A percentile compares a stretch with the other conserved stretches of the same genome.
Conservation (phyloP, 2,113 vertebrate genomes). For the Misgurnus anguillicaudatus region DNA sequence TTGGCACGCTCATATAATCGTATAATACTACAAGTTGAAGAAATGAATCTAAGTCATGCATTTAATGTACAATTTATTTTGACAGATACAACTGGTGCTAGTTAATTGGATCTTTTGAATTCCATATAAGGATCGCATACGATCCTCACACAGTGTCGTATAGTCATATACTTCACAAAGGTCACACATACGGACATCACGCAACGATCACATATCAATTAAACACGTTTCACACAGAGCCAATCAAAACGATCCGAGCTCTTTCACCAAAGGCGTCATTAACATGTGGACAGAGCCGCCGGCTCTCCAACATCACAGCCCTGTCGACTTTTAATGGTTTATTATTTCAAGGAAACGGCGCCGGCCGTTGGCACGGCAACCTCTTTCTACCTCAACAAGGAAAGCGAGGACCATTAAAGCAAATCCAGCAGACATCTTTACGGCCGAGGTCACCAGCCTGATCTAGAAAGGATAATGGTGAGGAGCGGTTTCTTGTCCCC, state of each 20-base stretch:
- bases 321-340: conserved; percentile 70
- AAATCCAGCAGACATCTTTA: conserved; percentile 4
- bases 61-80: conserved; percentile 35
- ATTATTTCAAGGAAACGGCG: conserved; percentile 66
- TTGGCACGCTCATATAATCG: not conserved
- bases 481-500: conserved; percentile 10
- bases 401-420: conserved; percentile 57
- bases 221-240: not conserved
- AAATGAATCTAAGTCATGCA: conserved; percentile 55
- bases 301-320: conserved; percentile 56
- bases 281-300: conserved; percentile 54
- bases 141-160: conserved; percentile 10
- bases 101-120: conserved; percentile 1
- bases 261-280: not conserved
- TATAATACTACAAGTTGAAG: conserved; percentile 60
- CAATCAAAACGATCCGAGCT: not conserved
- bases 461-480: conserved; percentile 17
- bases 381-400: conserved; percentile 57
- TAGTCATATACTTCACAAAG: not conserved
- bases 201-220: not conserved
- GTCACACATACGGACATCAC: not conserved
- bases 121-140: not conserved
- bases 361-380: conserved; percentile 53
- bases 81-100: conserved; percentile 15
- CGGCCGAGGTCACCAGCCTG: conserved; percentile 31